phyloP scores from a whole-genome alignment of 2,113 vertebrate species.

The Phainopepla nitens region DNA sequence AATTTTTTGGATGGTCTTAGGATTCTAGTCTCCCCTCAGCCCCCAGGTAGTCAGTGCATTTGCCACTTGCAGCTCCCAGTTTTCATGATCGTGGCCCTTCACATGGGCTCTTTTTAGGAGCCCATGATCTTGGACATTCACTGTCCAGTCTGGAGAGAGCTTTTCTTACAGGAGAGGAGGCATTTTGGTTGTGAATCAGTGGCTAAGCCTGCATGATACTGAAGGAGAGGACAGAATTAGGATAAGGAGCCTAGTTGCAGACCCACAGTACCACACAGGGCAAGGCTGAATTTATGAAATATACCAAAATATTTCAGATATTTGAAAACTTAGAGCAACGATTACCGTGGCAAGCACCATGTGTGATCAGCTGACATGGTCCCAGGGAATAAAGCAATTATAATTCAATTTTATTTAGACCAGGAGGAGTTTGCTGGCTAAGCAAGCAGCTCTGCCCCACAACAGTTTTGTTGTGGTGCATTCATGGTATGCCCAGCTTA shows the following conservation, averaged over 20 bases:
- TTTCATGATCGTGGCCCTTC: background rate
- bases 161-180: background rate
- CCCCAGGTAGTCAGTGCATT: background rate
- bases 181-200: background rate
- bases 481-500: background rate
- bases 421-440: background rate
- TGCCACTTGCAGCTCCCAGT: background rate
- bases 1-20: background rate
- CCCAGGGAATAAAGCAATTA: background rate
- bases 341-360: background rate
- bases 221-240: background rate
- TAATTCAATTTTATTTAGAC: background rate
- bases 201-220: background rate
- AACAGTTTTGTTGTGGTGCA: background rate
- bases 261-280: too few species aligned
- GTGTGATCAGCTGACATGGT: background rate
- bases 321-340: background rate
- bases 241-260: background rate
- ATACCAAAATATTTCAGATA: background rate
- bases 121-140: accelerated
- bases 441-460: background rate
- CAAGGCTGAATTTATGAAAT: background rate
- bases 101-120: background rate
- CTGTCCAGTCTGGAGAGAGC: background rate
- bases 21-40: background rate